A percentile compares a stretch with the other conserved stretches of the same genome.
Conservation (phyloP, 2,113 vertebrate species). For the Heteronetta atricapilla region DNA sequence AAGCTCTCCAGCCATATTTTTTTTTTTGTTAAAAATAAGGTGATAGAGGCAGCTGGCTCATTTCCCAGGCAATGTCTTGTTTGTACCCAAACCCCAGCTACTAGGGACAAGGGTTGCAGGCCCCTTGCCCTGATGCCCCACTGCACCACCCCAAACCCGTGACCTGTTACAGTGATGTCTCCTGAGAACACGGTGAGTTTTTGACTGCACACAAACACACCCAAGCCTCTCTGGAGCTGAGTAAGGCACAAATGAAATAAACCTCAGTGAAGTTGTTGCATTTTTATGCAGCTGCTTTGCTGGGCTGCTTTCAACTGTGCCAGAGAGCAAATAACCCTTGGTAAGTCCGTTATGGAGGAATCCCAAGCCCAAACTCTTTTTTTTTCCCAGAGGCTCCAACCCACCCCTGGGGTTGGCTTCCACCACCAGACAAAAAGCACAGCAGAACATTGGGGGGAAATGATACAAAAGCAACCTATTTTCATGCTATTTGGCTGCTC, state of each 20-base stretch:
- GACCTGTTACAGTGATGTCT: not conserved
- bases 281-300: constrained; percentile 1
- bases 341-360: not conserved
- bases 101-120: not conserved
- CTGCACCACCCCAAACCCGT: not conserved
- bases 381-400: not conserved
- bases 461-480: not conserved
- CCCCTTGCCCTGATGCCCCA: not conserved
- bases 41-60: not conserved
- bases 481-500: not conserved
- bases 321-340: not conserved
- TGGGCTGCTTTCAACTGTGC: constrained; percentile 7
- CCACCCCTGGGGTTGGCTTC: not conserved
- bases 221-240: constrained; percentile 4
- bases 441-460: not conserved
- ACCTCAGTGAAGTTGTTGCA: not conserved
- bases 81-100: not conserved
- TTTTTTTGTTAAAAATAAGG: not conserved
- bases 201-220: not conserved
- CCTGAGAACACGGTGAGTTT: not conserved
- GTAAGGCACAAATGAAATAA: not conserved
- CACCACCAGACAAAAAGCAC: not conserved
- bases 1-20: not conserved
- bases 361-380: not conserved
- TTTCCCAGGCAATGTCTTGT: not conserved